Evolutionary conservation across 2,113 vertebrate species (phyloP).

Genomic region (Manacus vitellinus): DNA sequence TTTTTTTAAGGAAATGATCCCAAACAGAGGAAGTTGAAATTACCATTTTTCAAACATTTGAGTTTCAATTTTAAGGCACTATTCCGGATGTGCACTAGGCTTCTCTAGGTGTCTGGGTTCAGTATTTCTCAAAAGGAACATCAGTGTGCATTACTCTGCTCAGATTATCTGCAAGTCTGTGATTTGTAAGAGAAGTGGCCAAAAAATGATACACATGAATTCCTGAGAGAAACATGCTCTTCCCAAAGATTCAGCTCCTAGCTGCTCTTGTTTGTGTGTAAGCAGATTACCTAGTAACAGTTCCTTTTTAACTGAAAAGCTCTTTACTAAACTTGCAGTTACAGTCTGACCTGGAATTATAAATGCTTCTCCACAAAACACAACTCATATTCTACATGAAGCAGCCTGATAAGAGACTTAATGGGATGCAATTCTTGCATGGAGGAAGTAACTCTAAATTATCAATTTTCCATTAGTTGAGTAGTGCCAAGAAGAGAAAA

Average conservation of each 20-base stretch:
- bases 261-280: rapidly evolving
- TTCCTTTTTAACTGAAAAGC: neutral
- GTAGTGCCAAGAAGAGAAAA: neutral
- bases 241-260: neutral
- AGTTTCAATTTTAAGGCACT: neutral
- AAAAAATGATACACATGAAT: neutral
- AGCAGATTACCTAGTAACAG: neutral
- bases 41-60: neutral
- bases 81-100: neutral
- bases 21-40: neutral
- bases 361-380: neutral
- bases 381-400: neutral
- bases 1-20: neutral
- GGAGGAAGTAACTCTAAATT: neutral
- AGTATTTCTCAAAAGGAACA: neutral
- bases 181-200: neutral
- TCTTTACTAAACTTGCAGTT: neutral
- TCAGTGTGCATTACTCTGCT: neutral
- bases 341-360: neutral
- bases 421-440: neutral
- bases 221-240: neutral
- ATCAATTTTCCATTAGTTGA: neutral
- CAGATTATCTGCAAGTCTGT: neutral
- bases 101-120: neutral
- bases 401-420: neutral